A percentile compares a stretch with the other conserved stretches of the same genome.
These are phyloP conservation scores for Lordiphosa collinella DNA, from an alignment of 1,140 invertebrate species.

Conservation along the genomic window DNA sequence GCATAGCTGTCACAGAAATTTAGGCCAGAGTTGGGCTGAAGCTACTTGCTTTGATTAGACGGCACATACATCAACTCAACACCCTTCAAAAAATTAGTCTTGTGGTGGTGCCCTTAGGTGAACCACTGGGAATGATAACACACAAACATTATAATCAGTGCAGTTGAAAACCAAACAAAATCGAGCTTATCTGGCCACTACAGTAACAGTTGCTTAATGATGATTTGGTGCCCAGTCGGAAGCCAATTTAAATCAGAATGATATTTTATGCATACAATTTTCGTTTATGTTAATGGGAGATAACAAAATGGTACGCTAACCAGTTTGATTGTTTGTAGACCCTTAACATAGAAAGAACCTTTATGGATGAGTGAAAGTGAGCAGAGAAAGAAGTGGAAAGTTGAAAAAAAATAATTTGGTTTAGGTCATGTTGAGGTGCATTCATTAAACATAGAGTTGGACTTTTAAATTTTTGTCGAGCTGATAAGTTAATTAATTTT, in stretches of 20 bases:
- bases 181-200: not conserved
- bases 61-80: not conserved
- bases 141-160: slow-evolving; percentile 10
- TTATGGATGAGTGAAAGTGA: slow-evolving; percentile 41
- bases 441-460: too few species aligned
- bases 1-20: not conserved
- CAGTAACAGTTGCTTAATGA: too few species aligned
- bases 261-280: slow-evolving; percentile 10
- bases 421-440: too few species aligned
- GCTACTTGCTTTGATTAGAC: too few species aligned
- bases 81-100: slow-evolving; percentile 2
- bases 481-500: too few species aligned
- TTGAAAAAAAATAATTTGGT: slow-evolving; percentile 14
- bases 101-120: slow-evolving; percentile 36
- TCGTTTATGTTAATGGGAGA: slow-evolving; percentile 26
- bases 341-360: slow-evolving; percentile 17
- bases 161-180: not conserved
- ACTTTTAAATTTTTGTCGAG: too few species aligned
- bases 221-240: too few species aligned
- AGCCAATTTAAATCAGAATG: too few species aligned
- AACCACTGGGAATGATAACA: slow-evolving; percentile 51
- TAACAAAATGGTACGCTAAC: slow-evolving; percentile 24
- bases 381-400: slow-evolving; percentile 57
- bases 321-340: slow-evolving; percentile 16
- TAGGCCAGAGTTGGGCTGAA: not conserved